phyloP scores from a whole-genome alignment of 2,797 vertebrate genomes.

The Podarcis siculus region DNA sequence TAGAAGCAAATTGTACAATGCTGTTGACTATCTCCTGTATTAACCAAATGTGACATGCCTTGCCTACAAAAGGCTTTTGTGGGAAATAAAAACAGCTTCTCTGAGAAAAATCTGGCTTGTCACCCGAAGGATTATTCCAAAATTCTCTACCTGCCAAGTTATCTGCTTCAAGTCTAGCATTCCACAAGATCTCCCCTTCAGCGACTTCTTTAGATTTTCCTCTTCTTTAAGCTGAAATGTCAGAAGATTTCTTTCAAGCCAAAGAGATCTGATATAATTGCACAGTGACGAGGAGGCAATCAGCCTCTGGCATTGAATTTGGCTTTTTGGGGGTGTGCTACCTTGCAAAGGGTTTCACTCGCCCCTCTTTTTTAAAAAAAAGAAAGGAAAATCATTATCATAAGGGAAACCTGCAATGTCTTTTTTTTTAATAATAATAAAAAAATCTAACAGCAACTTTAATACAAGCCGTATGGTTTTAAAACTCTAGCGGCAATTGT shows the following conservation, averaged over 20 bases:
- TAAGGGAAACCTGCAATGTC: background rate
- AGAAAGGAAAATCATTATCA: background rate
- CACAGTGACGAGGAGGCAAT: slow-evolving; percentile 6
- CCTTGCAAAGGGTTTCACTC: background rate
- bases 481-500: background rate
- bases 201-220: background rate
- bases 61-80: background rate
- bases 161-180: background rate
- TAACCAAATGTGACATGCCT: background rate
- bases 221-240: slow-evolving; percentile 1
- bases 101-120: background rate
- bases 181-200: slow-evolving; percentile 12
- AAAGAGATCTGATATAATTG: slow-evolving; percentile 9
- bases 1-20: background rate
- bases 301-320: background rate
- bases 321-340: background rate
- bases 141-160: slow-evolving; percentile 13
- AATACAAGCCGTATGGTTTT: background rate
- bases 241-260: background rate
- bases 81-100: background rate
- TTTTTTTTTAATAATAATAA: background rate
- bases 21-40: background rate
- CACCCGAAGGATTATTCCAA: slow-evolving; percentile 1
- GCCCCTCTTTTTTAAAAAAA: background rate
- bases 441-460: background rate